These are phyloP conservation scores for Digitonthophagus gazella DNA, from an alignment of 2,888 invertebrate species.

Conservation along the genomic window DNA sequence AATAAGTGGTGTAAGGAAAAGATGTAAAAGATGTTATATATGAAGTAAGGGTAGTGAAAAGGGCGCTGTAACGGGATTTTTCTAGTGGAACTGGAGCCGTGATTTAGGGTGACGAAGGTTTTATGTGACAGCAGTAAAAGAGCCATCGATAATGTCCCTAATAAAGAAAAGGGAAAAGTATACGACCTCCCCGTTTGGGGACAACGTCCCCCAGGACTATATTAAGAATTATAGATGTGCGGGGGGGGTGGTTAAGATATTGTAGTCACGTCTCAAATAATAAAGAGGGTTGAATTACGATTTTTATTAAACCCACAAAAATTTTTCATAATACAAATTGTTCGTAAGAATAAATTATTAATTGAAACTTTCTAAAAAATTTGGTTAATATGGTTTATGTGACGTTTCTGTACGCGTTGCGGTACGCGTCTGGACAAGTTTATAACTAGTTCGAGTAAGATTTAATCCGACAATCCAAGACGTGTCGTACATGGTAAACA, in stretches of 20 bases:
- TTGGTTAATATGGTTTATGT: too few species aligned
- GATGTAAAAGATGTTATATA: not conserved
- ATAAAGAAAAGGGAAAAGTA: slow-evolving; percentile 17
- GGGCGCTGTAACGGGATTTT: not conserved
- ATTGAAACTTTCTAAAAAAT: too few species aligned
- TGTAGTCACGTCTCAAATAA: slow-evolving; percentile 9
- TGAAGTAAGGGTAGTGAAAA: not conserved
- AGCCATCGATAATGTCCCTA: slow-evolving; percentile 14
- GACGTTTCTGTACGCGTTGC: not conserved
- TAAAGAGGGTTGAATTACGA: not conserved
- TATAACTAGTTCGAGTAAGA: not conserved
- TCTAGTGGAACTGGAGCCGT: slow-evolving; percentile 7
- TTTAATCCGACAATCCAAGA: not conserved
- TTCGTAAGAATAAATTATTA: too few species aligned
- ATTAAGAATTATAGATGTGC: slow-evolving; percentile 15
- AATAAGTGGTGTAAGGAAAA: too few species aligned
- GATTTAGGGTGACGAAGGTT: slow-evolving; percentile 10
- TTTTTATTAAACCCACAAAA: not conserved
- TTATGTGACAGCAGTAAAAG: slow-evolving; percentile 11
- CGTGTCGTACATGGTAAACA: not conserved
- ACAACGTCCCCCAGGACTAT: not conserved
- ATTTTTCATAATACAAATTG: too few species aligned
- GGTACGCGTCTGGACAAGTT: not conserved
- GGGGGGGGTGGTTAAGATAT: slow-evolving; percentile 7
- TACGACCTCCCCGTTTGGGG: not conserved